Base-by-base conservation (phyloP, 2,888 invertebrate species). In the Metalampra italica region DNA sequence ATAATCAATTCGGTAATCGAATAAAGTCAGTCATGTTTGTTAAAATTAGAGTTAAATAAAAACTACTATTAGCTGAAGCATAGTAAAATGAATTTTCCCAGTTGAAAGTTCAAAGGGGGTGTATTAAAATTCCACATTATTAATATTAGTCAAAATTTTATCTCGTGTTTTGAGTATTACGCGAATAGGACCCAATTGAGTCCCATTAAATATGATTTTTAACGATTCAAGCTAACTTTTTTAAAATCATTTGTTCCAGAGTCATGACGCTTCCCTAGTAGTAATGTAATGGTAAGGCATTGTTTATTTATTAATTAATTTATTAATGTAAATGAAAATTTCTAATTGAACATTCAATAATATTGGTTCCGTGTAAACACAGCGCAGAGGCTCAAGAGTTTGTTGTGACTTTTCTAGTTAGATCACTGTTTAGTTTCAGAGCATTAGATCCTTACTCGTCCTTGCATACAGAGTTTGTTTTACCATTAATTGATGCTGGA, bases 181-280 rank as follows among this genome's bases (percentile, higher is more conserved):
- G 34, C 34, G 34, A 34, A 11, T 22, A 5, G 22, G 5, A 22
- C 22, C 5, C 22, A 5, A 22, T 3, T 22, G 22, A 22, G 22
- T 22, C 5, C 5, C 5, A 22, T 22, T 22, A 22, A 22, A 22
- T 22, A 22, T 22, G 22, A 22, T 22, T 22, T 22, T 5, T 22
- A 22, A 22, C 22, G 22, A 22, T 37, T 39, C 15, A 13, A 39
- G 11, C n/a, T 36, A 39, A 39, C 9, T 39, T 39, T 9, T 38
- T 39, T 14, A n/a, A 39, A 39, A 14, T 39, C 7, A 39, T 43
- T 43, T 43, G 32, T 34, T 43, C 43, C 43, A 75, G 71, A 56
- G 55, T 63, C 56, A 71, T 64, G 65, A 78, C 68, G 81, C 81
- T 80, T 80, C 81, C 79, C 68, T 78, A 78, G 71, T 67, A 60